A percentile compares a stretch with the other conserved stretches of the same genome.
phyloP scores from a whole-genome alignment of 2,113 vertebrate species.

The Formicarius rufipectus region DNA sequence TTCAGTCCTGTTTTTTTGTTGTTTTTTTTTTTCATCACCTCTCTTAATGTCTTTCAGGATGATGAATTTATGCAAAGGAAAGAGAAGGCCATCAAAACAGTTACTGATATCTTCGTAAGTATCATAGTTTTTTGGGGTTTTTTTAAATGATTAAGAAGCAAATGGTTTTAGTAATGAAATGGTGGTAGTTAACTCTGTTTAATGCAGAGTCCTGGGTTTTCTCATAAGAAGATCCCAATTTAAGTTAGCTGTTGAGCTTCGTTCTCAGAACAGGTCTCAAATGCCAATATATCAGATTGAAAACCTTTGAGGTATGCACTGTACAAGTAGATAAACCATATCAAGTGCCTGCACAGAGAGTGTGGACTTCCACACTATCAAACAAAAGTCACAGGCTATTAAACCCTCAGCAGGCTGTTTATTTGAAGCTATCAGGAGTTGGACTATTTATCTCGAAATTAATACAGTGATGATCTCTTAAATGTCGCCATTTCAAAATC shows the following conservation, averaged over 20 bases:
- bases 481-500: not conserved
- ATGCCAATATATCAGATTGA: not conserved
- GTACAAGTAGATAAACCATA: not conserved
- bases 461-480: not conserved
- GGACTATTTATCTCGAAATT: not conserved
- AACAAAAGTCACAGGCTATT: not conserved
- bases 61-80: conserved; percentile 87
- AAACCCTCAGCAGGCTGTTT: not conserved
- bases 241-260: not conserved
- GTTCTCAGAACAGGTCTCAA: not conserved
- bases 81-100: conserved; percentile 80
- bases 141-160: not conserved
- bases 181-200: not conserved
- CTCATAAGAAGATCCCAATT: not conserved
- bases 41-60: conserved; percentile 77
- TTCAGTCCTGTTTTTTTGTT: not conserved
- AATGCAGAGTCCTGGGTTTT: not conserved
- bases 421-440: not conserved
- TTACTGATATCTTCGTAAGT: conserved; percentile 87
- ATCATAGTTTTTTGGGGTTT: not conserved
- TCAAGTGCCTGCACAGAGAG: not conserved
- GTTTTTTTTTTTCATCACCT: not conserved
- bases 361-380: not conserved
- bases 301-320: not conserved
- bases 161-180: not conserved